Evolutionary conservation across 1,140 invertebrate species (phyloP), one percentile per base, ranked within the genome.

Genomic region (Parasteatoda tepidariorum): DNA sequence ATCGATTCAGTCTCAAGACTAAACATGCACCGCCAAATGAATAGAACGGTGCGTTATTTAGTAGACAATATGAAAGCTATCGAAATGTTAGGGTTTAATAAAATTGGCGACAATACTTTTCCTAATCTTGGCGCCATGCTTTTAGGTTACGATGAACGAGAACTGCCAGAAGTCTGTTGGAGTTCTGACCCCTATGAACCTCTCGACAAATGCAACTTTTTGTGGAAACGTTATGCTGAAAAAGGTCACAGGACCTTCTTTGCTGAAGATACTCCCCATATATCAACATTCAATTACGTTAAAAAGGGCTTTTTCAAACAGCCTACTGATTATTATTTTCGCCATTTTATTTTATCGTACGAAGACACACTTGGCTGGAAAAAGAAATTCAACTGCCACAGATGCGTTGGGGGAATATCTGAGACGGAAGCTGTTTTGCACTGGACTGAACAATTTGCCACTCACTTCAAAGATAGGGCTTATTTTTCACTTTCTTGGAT

Each of bases 301-400:
- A 95, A 94, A 87, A 89, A 90, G 55, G 96, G 96, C 0, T 97
- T 97, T 88, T 88, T 91, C 9, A 89, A 92, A 28, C 92, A 92
- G 28, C 95, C 96, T 0, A 94, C 94, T 0, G 94, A 97, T 87
- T 96, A 95, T 87, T 96, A 96, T 86, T 90, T 94, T 41, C 89
- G 94, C 55, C 93, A 94, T 0, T 95, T 94, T 87, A 92, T 84
- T 15, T 61, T 88, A 15, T 78, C 85, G 0, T 79, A 85, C 26
- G 86, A 87, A 55, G 31, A 71, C 31, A 4, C 18, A 9, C 31
- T 83, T 15, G 79, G 79, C 1, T 18, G 55, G 2, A 30, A 61
- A 3, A 74, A 81, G 30, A 2, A 3, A 7, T 9, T 82, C 0
- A 85, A 74, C 28, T 41, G 61, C 22, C 55, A 85, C 55, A 18